Percentiles rank a stretch among this genome's conserved stretches.
Evolutionary conservation across 1,140 invertebrate genomes (phyloP).

Genomic region (Trinorchestia longiramus): DNA sequence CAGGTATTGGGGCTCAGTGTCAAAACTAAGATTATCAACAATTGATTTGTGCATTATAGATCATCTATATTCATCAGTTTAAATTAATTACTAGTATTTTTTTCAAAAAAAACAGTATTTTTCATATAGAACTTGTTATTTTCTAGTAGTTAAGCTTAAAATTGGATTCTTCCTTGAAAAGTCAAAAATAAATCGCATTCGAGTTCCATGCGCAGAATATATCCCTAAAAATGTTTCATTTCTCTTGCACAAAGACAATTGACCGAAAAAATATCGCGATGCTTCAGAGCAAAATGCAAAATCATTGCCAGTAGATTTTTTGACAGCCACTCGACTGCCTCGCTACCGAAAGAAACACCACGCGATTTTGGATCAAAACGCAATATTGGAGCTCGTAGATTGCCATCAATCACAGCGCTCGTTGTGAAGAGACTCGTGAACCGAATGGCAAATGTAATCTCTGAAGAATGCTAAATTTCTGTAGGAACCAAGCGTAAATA

Average conservation of each 20-base stretch:
- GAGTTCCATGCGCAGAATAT: background rate
- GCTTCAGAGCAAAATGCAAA: background rate
- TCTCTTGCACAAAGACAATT: background rate
- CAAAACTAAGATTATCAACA: no score
- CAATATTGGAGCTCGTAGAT: background rate
- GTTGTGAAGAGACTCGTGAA: background rate
- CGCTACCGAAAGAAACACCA: background rate
- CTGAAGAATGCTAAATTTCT: background rate
- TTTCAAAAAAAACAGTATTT: no score
- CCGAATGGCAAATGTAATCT: background rate
- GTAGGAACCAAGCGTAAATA: background rate
- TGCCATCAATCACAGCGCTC: background rate
- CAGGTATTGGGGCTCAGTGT: no score
- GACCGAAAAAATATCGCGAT: background rate
- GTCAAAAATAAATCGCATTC: background rate
- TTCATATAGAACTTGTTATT: no score
- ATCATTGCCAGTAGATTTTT: background rate
- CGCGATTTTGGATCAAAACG: background rate
- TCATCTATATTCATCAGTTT: no score
- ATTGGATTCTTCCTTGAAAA: no score
- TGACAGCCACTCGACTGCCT: background rate
- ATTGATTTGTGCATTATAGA: no score
- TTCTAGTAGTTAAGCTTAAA: no score
- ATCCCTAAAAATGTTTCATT: background rate
- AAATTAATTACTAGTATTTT: no score